These are phyloP conservation scores for Samia ricini DNA, from an alignment of 1,140 invertebrate genomes.

Conservation along the genomic window DNA sequence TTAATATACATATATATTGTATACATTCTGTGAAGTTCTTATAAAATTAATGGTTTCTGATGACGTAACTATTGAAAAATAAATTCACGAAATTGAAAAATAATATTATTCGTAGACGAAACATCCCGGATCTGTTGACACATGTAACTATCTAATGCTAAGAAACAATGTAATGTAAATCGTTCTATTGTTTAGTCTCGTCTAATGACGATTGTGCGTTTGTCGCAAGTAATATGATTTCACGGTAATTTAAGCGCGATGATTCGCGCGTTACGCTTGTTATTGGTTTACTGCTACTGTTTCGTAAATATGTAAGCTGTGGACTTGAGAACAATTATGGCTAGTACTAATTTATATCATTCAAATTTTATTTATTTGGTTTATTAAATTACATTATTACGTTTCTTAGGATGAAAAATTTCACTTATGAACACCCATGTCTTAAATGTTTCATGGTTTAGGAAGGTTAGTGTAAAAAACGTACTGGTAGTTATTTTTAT, in stretches of 20 bases:
- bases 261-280: slow-evolving; percentile 17
- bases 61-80: too few species aligned
- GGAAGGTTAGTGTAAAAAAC: too few species aligned
- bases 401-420: too few species aligned
- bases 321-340: not conserved
- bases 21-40: too few species aligned
- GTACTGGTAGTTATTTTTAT: too few species aligned
- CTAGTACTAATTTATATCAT: too few species aligned
- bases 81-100: too few species aligned
- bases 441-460: too few species aligned
- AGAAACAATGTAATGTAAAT: not conserved
- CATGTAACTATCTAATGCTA: not conserved
- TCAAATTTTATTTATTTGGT: not conserved
- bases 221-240: slow-evolving; percentile 24
- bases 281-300: slow-evolving; percentile 10
- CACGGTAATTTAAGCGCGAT: slow-evolving; percentile 25
- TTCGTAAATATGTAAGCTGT: not conserved
- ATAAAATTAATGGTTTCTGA: too few species aligned
- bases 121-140: not conserved
- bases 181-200: not conserved
- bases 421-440: too few species aligned
- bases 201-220: not conserved
- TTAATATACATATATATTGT: too few species aligned
- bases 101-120: not conserved
- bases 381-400: not conserved